Base-by-base conservation (phyloP, 2,113 vertebrate species). In the Pteruthius melanotis region DNA sequence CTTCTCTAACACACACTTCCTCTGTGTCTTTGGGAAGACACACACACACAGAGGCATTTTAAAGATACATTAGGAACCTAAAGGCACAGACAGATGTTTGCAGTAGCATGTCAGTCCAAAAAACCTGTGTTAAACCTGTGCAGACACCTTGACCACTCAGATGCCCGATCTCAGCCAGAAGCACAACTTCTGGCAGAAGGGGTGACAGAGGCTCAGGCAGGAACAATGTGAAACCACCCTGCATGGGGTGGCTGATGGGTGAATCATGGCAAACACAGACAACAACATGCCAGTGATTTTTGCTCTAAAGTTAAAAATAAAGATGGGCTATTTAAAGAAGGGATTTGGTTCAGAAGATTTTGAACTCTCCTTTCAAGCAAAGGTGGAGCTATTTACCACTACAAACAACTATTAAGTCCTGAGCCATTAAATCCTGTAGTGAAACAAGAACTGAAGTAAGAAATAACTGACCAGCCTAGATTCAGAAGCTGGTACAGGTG, bases 1-100 rank as follows among this genome's bases (percentile, higher is more conserved):
- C 83, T 75, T 68, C 56, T 90, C 56, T 78, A 60, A 77, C 93
- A 91, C 69, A 94, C 65, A 78, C 39, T 94, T 92, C 90, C 83
- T 78, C 71, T 83, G 83, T 70, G 68, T 87, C 80, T 86, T 53
- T 69, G 65, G 31, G 60, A 95, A 87, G 93, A 84, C 3, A 13
- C 10, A 27, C 3, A 13, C 10, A 27, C 42, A 76, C 28, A n/a
- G 4, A 83, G 71, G 45, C 80, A 88, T 87, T 42, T 88, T 90
- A 78, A 88, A 92, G 68, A 59, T 78, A 86, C 52, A 47, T 93
- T 89, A 92, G 57, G 56, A 93, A 78, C 72, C 79, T 83, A 70
- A 90, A 81, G 60, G 72, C 53, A 63, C 28, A 89, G 52, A 53
- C 44, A 94, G 71, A 90, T 84, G 65, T 87, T 90, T 92, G 57